phyloP scores from a whole-genome alignment of 2,797 vertebrate species.

The Danio kyathit region DNA sequence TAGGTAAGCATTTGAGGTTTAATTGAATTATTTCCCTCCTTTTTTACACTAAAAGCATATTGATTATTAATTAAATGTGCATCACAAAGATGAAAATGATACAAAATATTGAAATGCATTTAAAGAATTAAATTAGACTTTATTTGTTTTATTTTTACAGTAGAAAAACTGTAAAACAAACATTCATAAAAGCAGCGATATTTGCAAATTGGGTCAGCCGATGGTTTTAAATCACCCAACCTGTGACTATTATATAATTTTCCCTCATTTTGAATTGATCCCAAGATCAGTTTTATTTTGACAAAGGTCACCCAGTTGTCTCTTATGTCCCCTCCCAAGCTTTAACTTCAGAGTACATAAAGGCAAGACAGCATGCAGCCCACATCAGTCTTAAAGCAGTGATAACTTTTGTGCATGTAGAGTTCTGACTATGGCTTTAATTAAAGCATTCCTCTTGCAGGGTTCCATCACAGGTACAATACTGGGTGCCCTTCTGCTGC shows the following conservation, averaged over 20 bases:
- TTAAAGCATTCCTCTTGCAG: slow-evolving; percentile 38
- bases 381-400: not conserved
- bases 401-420: not conserved
- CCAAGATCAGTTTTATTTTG: not conserved
- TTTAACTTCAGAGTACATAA: not conserved
- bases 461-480: slow-evolving; percentile 25
- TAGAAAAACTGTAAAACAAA: not conserved
- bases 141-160: not conserved
- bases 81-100: too few species aligned
- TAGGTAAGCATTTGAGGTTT: too few species aligned
- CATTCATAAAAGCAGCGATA: not conserved
- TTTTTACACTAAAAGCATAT: too few species aligned
- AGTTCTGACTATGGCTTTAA: slow-evolving; percentile 32
- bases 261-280: not conserved
- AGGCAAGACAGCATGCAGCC: slow-evolving; percentile 1
- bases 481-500: slow-evolving; percentile 33
- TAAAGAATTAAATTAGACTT: too few species aligned
- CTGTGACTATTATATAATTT: not conserved
- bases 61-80: too few species aligned
- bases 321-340: not conserved
- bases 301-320: not conserved
- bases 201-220: not conserved
- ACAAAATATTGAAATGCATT: too few species aligned
- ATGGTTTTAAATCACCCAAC: not conserved
- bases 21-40: too few species aligned